Conservation (phyloP, 2,888 invertebrate species). For the Agonopterix arenella region DNA sequence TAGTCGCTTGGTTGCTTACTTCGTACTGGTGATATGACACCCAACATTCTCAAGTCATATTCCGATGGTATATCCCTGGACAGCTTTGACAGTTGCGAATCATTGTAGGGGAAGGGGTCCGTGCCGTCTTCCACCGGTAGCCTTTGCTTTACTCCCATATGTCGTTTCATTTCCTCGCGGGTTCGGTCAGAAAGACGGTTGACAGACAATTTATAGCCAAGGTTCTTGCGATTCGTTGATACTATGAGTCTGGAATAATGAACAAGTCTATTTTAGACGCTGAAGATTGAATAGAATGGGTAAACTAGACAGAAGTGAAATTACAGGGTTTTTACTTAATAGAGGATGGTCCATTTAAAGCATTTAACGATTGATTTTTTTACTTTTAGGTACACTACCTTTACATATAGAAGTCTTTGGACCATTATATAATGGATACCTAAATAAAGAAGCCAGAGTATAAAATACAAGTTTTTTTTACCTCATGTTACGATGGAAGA, state of each 20-base stretch:
- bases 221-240: slow-evolving; percentile 34
- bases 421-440: too few species aligned
- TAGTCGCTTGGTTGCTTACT: slow-evolving; percentile 26
- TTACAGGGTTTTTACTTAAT: too few species aligned
- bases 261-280: too few species aligned
- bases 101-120: slow-evolving; percentile 44
- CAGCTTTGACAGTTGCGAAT: slow-evolving; percentile 21
- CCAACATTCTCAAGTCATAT: slow-evolving; percentile 41
- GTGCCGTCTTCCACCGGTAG: slow-evolving; percentile 33
- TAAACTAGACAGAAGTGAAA: too few species aligned
- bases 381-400: too few species aligned
- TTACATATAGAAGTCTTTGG: too few species aligned
- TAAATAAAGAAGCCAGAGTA: background rate
- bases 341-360: too few species aligned
- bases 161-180: slow-evolving; percentile 36
- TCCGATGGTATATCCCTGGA: slow-evolving; percentile 31
- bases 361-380: too few species aligned
- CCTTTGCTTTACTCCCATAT: slow-evolving; percentile 33
- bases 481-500: slow-evolving; percentile 36
- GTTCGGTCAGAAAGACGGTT: slow-evolving; percentile 55
- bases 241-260: slow-evolving; percentile 27
- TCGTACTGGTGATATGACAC: slow-evolving; percentile 39
- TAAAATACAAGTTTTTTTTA: slow-evolving; percentile 9
- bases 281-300: too few species aligned
- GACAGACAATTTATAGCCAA: slow-evolving; percentile 41